Conservation (phyloP, 1,140 invertebrate genomes). For the Pseudomyrmex gracilis region DNA sequence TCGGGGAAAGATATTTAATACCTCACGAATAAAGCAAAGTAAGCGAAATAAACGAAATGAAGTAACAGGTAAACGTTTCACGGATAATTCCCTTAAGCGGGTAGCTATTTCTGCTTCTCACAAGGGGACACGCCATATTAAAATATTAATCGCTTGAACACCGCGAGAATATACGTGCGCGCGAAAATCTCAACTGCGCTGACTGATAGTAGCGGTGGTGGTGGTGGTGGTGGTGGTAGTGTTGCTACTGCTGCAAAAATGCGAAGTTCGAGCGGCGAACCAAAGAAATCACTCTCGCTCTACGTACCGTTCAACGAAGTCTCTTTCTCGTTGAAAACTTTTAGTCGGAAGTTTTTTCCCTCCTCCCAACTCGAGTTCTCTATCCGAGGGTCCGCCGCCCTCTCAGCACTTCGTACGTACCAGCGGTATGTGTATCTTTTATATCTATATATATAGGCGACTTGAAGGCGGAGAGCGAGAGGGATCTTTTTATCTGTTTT, state of each 20-base stretch:
- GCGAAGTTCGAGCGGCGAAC: conserved; percentile 70
- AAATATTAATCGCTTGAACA: conserved; percentile 58
- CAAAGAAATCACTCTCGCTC: conserved; percentile 79
- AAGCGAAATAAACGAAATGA: conserved; percentile 30
- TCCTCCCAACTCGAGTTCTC: not conserved
- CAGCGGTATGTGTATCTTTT: not conserved
- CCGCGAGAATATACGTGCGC: not conserved
- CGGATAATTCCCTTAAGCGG: conserved; percentile 32
- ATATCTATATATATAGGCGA: conserved; percentile 7
- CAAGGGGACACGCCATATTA: conserved; percentile 7
- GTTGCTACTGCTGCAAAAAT: conserved; percentile 61
- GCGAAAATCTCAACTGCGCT: conserved; percentile 15
- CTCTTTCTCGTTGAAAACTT: conserved; percentile 75
- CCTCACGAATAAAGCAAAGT: conserved; percentile 6
- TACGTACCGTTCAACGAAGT: conserved; percentile 37
- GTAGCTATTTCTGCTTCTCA: conserved; percentile 23
- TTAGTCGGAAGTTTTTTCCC: conserved; percentile 75
- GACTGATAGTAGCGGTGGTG: not conserved
- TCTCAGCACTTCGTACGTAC: conserved; percentile 10
- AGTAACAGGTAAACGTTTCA: conserved; percentile 21
- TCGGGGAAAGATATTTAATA: conserved; percentile 18
- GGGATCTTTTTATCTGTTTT: conserved; percentile 78
- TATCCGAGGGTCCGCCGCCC: not conserved
- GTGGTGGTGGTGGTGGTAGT: not conserved
- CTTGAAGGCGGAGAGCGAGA: not conserved